Evolutionary conservation across 2,888 invertebrate species (phyloP).

Genomic region (Fabriciana adippe): DNA sequence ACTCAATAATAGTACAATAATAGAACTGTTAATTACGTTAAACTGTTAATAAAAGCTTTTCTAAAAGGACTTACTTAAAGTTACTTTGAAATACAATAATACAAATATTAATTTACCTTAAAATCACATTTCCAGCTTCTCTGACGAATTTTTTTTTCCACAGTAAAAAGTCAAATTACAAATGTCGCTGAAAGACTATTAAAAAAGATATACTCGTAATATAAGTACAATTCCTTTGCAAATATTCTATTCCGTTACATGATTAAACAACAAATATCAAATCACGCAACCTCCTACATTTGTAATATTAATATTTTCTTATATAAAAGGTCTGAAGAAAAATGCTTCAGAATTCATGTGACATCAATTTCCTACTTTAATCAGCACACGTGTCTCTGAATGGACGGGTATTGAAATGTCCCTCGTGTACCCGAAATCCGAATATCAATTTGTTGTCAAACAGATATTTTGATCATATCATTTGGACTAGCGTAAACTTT

Average conservation of each 20-base stretch:
- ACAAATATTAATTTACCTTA: too few species aligned
- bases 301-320: conserved; percentile 10
- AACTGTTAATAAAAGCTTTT: too few species aligned
- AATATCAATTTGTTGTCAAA: conserved; percentile 9
- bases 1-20: too few species aligned
- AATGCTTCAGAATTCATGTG: conserved; percentile 12
- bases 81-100: too few species aligned
- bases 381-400: conserved; percentile 10
- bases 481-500: not conserved
- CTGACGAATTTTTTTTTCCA: too few species aligned
- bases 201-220: too few species aligned
- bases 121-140: too few species aligned
- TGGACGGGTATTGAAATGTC: conserved; percentile 1
- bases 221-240: not conserved
- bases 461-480: not conserved
- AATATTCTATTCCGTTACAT: conserved; percentile 12
- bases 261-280: conserved; percentile 15
- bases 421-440: not conserved
- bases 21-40: too few species aligned
- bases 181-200: too few species aligned
- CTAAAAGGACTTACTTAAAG: too few species aligned
- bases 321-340: conserved; percentile 7
- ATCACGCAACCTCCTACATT: not conserved
- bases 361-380: conserved; percentile 16
- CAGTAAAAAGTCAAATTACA: too few species aligned